Evolutionary conservation across 2,113 vertebrate species (phyloP).

Genomic region (Cinclus cinclus): DNA sequence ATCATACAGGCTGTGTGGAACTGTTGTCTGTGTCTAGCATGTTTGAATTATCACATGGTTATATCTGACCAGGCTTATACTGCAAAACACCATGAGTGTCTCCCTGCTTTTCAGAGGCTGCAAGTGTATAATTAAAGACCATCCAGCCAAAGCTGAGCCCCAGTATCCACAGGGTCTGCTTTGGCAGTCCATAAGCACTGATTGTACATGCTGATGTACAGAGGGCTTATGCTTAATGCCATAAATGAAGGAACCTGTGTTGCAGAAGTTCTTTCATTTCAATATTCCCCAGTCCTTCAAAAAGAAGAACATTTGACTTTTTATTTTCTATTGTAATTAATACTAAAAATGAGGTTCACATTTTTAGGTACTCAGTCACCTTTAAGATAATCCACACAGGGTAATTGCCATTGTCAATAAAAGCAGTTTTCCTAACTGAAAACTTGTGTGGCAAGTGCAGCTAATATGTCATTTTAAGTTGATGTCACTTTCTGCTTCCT

Average conservation of each 20-base stretch:
- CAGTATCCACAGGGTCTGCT: neutral
- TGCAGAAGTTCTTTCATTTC: neutral
- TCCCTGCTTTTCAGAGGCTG: neutral
- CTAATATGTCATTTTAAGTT: neutral
- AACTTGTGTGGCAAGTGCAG: neutral
- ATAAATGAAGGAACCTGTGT: neutral
- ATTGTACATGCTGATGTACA: neutral
- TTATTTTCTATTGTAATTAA: neutral
- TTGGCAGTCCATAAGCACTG: neutral
- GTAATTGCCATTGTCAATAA: neutral
- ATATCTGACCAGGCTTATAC: neutral
- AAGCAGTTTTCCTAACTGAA: neutral
- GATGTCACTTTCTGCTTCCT: neutral
- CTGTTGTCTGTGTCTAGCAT: neutral
- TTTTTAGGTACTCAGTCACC: neutral
- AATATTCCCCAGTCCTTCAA: neutral
- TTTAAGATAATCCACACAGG: neutral
- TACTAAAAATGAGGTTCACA: neutral
- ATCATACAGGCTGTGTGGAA: neutral
- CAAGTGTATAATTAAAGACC: neutral
- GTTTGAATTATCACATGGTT: neutral
- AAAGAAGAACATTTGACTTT: neutral
- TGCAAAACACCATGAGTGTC: neutral
- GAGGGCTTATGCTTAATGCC: neutral
- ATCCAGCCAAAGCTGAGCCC: neutral